These are phyloP conservation scores for Danio jaintianensis DNA, from an alignment of 2,797 vertebrate species.

Conservation along the genomic window DNA sequence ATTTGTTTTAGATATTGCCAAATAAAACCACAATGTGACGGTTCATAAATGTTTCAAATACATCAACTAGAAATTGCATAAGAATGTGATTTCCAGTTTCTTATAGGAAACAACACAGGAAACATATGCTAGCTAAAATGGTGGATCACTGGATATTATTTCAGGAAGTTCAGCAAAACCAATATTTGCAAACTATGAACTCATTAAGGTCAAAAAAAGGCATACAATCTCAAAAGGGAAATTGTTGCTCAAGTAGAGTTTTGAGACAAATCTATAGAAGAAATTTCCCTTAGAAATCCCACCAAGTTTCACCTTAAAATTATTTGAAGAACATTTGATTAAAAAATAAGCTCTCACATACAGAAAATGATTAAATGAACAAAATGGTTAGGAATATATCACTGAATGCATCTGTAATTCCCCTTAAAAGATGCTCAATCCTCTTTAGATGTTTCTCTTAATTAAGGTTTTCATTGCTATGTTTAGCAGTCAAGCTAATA, in stretches of 20 bases:
- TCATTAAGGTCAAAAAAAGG: neutral
- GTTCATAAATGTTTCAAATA: conserved; percentile 25
- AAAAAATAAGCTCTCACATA: conserved; percentile 3
- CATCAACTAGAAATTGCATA: neutral
- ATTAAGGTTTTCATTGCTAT: conserved; percentile 55
- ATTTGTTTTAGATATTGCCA: conserved; percentile 47
- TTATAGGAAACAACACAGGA: neutral
- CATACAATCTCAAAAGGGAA: neutral
- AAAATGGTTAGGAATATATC: neutral
- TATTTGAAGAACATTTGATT: neutral
- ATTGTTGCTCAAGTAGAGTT: neutral
- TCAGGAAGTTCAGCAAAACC: neutral
- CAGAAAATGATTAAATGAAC: neutral
- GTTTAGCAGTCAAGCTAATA: conserved; percentile 56
- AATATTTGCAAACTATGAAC: neutral
- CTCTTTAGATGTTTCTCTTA: conserved; percentile 50
- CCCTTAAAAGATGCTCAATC: conserved; percentile 10
- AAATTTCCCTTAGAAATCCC: neutral
- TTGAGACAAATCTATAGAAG: neutral
- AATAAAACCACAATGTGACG: conserved; percentile 40
- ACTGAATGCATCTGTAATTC: conserved; percentile 35
- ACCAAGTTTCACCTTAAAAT: neutral
- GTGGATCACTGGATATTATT: neutral
- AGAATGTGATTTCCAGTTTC: conserved; percentile 2
- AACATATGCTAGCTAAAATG: conserved; percentile 4